phyloP scores from a whole-genome alignment of 2,113 vertebrate species.

The Rhodinocichla rosea region DNA sequence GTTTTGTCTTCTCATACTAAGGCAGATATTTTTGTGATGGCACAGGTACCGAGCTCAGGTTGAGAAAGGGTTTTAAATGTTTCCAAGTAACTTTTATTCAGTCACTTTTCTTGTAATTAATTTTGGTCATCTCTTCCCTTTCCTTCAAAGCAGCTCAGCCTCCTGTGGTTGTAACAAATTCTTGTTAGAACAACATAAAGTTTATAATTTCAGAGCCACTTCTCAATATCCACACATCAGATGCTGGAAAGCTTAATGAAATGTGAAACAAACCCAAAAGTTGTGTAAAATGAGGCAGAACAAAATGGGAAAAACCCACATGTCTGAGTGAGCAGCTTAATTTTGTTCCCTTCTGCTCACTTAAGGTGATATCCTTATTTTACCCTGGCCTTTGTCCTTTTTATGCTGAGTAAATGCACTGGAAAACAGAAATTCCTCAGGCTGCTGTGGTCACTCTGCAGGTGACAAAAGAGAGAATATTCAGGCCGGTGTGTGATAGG shows the following conservation, averaged over 20 bases:
- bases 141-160: not conserved
- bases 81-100: not conserved
- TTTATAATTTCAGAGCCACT: not conserved
- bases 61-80: not conserved
- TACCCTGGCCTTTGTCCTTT: not conserved
- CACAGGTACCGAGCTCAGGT: not conserved
- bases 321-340: not conserved
- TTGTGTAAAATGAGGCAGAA: not conserved
- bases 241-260: not conserved
- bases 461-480: not conserved
- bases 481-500: not conserved
- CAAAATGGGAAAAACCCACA: accelerated
- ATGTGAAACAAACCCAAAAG: not conserved
- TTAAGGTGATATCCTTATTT: not conserved
- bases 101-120: not conserved
- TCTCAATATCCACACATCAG: not conserved
- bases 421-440: not conserved
- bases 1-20: not conserved
- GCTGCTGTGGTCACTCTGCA: not conserved
- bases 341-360: not conserved
- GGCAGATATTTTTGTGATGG: not conserved
- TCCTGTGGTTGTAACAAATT: not conserved
- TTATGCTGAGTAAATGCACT: not conserved
- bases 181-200: not conserved
- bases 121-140: not conserved